phyloP scores from a whole-genome alignment of 2,797 vertebrate genomes.

The Rhabdophis nuchalis region DNA sequence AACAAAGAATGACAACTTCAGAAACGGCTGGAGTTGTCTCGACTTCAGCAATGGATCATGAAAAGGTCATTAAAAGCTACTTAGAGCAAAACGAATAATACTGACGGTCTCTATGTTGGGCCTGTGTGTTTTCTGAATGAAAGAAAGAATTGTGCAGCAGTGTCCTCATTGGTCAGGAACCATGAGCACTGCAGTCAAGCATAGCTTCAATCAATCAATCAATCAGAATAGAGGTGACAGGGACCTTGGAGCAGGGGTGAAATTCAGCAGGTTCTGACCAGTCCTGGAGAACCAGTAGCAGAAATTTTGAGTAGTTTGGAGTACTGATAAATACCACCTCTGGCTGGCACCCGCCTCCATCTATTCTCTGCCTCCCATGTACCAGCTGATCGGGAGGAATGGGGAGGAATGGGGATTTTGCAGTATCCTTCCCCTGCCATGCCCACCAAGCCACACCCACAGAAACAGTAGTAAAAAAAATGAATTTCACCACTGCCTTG shows the following conservation, averaged over 20 bases:
- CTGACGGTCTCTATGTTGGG: not conserved
- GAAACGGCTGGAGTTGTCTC: not conserved
- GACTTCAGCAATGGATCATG: not conserved
- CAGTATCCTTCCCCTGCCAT: too few relatives aligned
- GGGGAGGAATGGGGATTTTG: too few relatives aligned
- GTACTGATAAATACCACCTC: too few relatives aligned
- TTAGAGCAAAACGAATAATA: not conserved
- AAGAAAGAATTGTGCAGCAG: not conserved
- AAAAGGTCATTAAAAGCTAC: not conserved
- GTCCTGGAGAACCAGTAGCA: too few relatives aligned
- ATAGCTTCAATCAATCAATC: not conserved
- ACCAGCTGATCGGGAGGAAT: too few relatives aligned
- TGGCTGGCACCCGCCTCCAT: too few relatives aligned
- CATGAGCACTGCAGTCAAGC: not conserved
- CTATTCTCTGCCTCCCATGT: too few relatives aligned
- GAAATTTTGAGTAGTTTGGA: too few relatives aligned
- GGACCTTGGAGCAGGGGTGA: not conserved
- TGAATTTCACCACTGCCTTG: not conserved
- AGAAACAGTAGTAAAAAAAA: too few relatives aligned
- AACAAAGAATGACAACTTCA: not conserved
- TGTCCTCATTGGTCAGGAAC: not conserved
- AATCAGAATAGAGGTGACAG: not conserved
- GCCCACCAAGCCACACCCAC: too few relatives aligned
- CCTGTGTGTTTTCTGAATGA: not conserved
- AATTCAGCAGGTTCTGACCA: too few relatives aligned